Base-by-base conservation (phyloP, 2,113 vertebrate genomes). In the Toxotes chatareus region DNA sequence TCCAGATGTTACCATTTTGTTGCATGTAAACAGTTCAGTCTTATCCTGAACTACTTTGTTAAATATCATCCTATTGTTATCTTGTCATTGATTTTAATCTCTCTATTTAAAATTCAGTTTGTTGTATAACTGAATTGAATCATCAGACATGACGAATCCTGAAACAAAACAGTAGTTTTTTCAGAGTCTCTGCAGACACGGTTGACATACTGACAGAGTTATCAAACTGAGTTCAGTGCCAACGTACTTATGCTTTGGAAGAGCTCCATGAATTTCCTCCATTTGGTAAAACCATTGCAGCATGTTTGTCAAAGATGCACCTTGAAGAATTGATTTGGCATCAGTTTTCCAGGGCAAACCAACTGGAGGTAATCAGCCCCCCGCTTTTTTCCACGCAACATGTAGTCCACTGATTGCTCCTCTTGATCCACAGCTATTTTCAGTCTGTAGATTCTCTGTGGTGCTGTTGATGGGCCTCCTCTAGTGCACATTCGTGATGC, bases 361-460 rank as follows among this genome's bases (percentile, higher is more conserved):
- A 14, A 86, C 70, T 83, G 87, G 76, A 83, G 72, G 80, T 87
- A 90, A 92, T 93, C 90, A 91, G 76, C 76, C 73, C 44, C 83
- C 87, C 16, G 49, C 87, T 82, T 64, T 79, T 88, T 86, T 86
- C 80, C 64, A 73, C 84, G 66, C 89, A 82, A 84, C 90, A 78
- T 84, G 91, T 31, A 38, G 83, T 88, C 80, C 57, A 53, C 86
- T 93, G 90, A 91, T 91, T 93, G 87, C 75, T 86, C 53, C 78
- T 85, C 76, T 85, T 82, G 73, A 83, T 62, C 84, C 17, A 53
- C 83, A 62, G 86, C 60, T 81, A 89, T 88, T 86, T 88, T 73
- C 76, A 72, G 34, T 59, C 70, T 44, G 68, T 3, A 23, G 63
- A n/a, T 59, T 75, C 27, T 75, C 72, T 65, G 53, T 57, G 63